Evolutionary conservation across 2,888 invertebrate genomes (phyloP).

Genomic region (Andrena marginata): DNA sequence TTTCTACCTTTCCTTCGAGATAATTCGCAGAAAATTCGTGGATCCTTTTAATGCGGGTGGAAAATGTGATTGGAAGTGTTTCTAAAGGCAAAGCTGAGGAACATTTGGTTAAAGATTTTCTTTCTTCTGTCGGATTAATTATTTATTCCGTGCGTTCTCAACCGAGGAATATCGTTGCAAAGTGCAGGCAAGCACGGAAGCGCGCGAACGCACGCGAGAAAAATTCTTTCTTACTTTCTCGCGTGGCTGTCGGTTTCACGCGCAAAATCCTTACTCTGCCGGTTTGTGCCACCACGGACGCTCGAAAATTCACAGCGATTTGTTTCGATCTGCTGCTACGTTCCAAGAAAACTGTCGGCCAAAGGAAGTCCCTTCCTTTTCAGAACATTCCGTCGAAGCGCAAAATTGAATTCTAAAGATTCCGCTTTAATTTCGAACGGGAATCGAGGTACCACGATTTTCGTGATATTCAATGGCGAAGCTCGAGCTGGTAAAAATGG

Average conservation of each 20-base stretch:
- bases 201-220: conserved; percentile 54
- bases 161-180: conserved; percentile 29
- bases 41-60: background rate
- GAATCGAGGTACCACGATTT: background rate
- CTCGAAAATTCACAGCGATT: background rate
- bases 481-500: background rate
- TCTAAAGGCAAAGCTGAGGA: background rate
- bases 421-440: background rate
- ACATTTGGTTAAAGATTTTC: conserved; percentile 6
- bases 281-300: background rate
- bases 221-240: conserved; percentile 61
- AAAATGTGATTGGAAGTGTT: background rate
- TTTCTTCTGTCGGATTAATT: conserved; percentile 28
- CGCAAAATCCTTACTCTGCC: conserved; percentile 16
- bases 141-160: conserved; percentile 27
- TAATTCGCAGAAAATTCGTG: background rate
- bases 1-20: too few species aligned
- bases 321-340: background rate
- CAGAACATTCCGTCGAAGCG: background rate
- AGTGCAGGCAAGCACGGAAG: conserved; percentile 19
- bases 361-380: background rate
- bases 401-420: background rate
- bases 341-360: background rate
- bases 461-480: conserved; percentile 5
- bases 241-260: conserved; percentile 35